Evolutionary conservation across 2,888 invertebrate genomes (phyloP).

Genomic region (Scaptomyza caliginosa): DNA sequence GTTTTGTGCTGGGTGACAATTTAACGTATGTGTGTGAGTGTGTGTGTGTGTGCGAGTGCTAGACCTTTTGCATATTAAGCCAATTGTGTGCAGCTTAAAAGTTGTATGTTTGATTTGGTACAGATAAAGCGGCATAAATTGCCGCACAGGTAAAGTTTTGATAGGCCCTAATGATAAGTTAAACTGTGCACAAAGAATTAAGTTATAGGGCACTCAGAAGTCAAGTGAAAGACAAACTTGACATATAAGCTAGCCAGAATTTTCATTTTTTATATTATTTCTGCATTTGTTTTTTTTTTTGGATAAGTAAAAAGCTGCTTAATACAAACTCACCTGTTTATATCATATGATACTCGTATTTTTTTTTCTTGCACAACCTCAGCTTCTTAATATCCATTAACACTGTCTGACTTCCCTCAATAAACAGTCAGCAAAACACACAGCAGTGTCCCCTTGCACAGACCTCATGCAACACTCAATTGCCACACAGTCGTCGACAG

Average conservation of each 20-base stretch:
- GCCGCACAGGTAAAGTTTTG: conserved; percentile 73
- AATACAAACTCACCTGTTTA: background rate
- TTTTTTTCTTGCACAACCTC: background rate
- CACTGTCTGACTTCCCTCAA: conserved; percentile 7
- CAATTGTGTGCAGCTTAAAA: conserved; percentile 77
- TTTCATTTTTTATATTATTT: background rate
- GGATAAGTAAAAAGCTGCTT: background rate
- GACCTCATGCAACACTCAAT: conserved; percentile 34
- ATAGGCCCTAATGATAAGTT: conserved; percentile 73
- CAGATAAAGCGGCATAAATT: conserved; percentile 76
- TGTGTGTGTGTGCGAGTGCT: conserved; percentile 3
- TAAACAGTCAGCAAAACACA: conserved; percentile 17
- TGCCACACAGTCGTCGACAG: conserved; percentile 36
- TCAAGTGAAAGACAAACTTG: background rate
- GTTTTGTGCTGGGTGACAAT: background rate
- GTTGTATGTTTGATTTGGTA: conserved; percentile 74
- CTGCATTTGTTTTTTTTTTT: background rate
- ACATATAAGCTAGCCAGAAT: background rate
- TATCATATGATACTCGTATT: conserved; percentile 27
- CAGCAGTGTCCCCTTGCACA: conserved; percentile 15
- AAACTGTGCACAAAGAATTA: conserved; percentile 54
- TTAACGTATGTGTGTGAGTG: conserved; percentile 3
- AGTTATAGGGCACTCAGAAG: conserved; percentile 35
- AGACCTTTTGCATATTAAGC: conserved; percentile 66
- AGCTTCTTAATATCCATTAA: conserved; percentile 23